Percentiles rank a stretch among this genome's conserved stretches.
Evolutionary conservation across 2,113 vertebrate species (phyloP).

Genomic region (Zosterops japonicus): DNA sequence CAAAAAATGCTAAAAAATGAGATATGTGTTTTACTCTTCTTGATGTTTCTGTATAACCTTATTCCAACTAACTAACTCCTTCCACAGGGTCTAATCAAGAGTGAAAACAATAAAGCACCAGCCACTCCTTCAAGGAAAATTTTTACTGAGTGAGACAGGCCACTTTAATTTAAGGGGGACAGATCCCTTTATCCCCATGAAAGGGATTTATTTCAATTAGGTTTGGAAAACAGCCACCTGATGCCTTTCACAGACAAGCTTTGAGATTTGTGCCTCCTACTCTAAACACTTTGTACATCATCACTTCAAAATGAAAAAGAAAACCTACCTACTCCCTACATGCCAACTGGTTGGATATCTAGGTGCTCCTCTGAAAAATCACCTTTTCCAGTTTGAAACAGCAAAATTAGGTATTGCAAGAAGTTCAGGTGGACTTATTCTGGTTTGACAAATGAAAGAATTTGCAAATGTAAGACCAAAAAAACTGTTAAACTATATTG

Average conservation of each 20-base stretch:
- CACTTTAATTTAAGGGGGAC: not conserved
- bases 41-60: not conserved
- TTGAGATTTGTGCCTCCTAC: not conserved
- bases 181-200: not conserved
- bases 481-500: not conserved
- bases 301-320: not conserved
- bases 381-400: not conserved
- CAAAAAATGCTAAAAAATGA: not conserved
- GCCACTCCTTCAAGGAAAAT: not conserved
- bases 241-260: not conserved
- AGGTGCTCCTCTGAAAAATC: not conserved
- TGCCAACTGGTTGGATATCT: not conserved
- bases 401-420: not conserved
- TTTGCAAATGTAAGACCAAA: not conserved
- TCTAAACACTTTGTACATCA: not conserved
- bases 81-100: not conserved
- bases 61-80: not conserved
- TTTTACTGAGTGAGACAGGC: not conserved
- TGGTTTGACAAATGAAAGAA: not conserved
- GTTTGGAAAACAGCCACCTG: not conserved
- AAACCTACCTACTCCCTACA: not conserved
- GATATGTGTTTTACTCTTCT: rapidly evolving
- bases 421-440: not conserved
- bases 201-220: not conserved
- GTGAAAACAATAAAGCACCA: not conserved